Evolutionary conservation across 1,140 invertebrate species (phyloP).

Genomic region (Pygmarrhopalites habei): DNA sequence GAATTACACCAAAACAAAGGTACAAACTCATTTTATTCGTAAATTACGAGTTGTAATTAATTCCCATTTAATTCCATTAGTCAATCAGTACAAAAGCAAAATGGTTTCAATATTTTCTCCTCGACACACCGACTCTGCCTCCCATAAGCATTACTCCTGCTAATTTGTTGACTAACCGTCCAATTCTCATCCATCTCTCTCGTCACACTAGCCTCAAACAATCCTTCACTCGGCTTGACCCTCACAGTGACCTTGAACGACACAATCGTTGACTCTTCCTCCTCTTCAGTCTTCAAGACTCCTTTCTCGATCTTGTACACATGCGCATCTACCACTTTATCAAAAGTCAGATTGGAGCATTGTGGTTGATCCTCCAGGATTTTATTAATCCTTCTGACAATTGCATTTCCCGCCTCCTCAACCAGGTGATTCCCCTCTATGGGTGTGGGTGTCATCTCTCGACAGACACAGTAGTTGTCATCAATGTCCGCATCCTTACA

Average conservation of each 20-base stretch:
- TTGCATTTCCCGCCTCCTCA: too few species aligned
- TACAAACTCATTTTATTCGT: too few species aligned
- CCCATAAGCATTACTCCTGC: conserved; percentile 72
- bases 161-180: conserved; percentile 45
- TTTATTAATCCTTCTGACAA: conserved; percentile 44
- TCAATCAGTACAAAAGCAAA: conserved; percentile 39
- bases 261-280: background rate
- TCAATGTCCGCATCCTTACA: conserved; percentile 48
- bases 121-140: conserved; percentile 67
- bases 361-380: conserved; percentile 45
- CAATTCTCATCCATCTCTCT: too few species aligned
- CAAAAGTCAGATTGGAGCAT: conserved; percentile 51
- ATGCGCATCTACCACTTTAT: too few species aligned
- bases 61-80: too few species aligned
- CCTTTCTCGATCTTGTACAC: too few species aligned
- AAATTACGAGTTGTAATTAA: too few species aligned
- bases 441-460: conserved; percentile 40
- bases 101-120: conserved; percentile 59
- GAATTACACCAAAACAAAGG: too few species aligned
- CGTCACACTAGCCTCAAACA: too few species aligned
- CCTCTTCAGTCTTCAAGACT: background rate
- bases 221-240: too few species aligned
- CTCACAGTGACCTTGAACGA: too few species aligned
- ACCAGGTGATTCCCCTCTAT: background rate
- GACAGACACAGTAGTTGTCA: conserved; percentile 53